Evolutionary conservation across 2,888 invertebrate genomes (phyloP).

Genomic region (Arrhopalites spinosus): DNA sequence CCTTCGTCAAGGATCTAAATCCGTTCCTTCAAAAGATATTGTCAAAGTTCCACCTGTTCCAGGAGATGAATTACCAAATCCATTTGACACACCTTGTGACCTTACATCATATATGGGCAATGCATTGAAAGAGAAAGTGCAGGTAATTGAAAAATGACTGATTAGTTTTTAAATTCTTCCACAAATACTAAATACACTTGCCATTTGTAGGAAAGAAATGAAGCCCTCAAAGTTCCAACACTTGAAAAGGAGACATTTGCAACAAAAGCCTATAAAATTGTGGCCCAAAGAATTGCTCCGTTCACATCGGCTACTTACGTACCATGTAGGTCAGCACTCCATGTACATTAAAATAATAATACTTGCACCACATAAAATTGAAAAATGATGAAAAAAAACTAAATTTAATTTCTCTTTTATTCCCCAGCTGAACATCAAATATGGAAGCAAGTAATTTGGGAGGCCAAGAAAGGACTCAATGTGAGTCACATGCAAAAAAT

Average conservation of each 20-base stretch:
- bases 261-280: constrained; percentile 46
- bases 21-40: constrained; percentile 7
- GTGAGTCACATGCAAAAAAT: constrained; percentile 54
- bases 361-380: no score
- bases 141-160: constrained; percentile 40
- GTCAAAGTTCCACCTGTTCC: constrained; percentile 43
- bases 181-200: not conserved
- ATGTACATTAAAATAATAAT: not conserved
- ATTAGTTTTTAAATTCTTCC: constrained; percentile 7
- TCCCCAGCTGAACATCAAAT: constrained; percentile 28
- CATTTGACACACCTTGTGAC: constrained; percentile 49
- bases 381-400: not conserved
- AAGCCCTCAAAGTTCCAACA: constrained; percentile 38
- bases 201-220: constrained; percentile 39
- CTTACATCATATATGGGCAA: constrained; percentile 46
- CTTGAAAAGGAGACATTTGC: constrained; percentile 49
- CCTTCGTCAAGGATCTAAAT: constrained; percentile 26
- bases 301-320: constrained; percentile 43
- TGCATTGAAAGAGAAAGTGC: constrained; percentile 40
- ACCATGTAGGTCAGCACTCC: constrained; percentile 41
- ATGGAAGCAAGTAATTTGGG: constrained; percentile 50
- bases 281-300: constrained; percentile 44
- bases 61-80: constrained; percentile 51
- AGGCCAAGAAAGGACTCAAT: constrained; percentile 49
- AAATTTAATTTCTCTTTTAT: not conserved